Base-by-base conservation (phyloP, 2,797 vertebrate species). In the Podargus strigoides region DNA sequence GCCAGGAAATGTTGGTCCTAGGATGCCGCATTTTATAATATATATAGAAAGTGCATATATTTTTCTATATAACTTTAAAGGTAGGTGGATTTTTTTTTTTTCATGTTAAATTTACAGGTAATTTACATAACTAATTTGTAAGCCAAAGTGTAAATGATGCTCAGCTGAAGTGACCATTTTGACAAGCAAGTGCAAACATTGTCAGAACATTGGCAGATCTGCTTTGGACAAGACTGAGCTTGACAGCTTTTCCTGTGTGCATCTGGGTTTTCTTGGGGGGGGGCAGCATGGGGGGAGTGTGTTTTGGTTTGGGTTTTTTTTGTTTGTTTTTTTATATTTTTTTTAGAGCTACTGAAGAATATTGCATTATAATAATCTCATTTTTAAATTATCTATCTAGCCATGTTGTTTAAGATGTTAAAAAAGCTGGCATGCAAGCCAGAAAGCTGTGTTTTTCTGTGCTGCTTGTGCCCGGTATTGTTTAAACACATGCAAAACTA, bases 121-220 rank as follows among this genome's bases (percentile, higher is more conserved):
- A 97, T 96, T 97, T 97, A 44, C 95, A 96, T 96, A 88, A 94
- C 80, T 95, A 96, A 97, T 96, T 96, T 87, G 89, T 91, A 89
- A 94, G 59, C 89, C 73, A 89, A 62, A 83, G 92, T 94, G 90
- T 92, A 97, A 96, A 92, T 89, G 94, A 92, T 3, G 90, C 70
- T 95, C 85, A 93, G 88, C 75, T 64, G 89, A 96, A 96, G 93
- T 96, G 95, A 97, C 95, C 95, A 82, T 96, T 96, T 93, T 95
- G 96, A 96, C 96, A 97, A 96, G 95, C 89, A 80, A 95, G 83
- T 94, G 95, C 90, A 97, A 97, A 96, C 75, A 89, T 92, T 92
- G 94, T 94, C 91, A 94, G 90, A 94, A 74, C 85, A 94, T 88
- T 91, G 95, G 91, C 95, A 94, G 91, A 80, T 96, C 83, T 93